phyloP scores from a whole-genome alignment of 2,888 invertebrate genomes.

The Diadromus collaris region DNA sequence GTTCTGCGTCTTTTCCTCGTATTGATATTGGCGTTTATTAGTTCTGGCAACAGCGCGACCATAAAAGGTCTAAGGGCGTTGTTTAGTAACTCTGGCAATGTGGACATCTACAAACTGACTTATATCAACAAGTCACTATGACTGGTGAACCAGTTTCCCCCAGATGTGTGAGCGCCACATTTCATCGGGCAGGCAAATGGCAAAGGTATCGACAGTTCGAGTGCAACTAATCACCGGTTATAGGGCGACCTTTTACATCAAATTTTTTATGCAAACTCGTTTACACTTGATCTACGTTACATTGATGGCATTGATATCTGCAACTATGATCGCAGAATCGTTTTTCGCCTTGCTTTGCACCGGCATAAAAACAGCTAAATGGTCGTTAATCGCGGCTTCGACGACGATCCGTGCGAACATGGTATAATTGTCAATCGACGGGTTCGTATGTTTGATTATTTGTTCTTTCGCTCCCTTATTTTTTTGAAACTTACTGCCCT shows the following conservation, averaged over 20 bases:
- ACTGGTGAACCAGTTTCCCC: neutral
- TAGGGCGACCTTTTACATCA: neutral
- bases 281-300: neutral
- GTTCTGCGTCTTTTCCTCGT: neutral
- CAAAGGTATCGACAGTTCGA: too few relatives aligned
- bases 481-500: neutral
- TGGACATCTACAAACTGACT: neutral
- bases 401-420: neutral
- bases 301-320: neutral
- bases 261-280: neutral
- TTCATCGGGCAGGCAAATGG: too few relatives aligned
- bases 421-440: neutral
- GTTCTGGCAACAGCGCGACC: neutral
- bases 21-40: neutral
- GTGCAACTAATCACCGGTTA: too few relatives aligned
- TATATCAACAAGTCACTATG: too few relatives aligned
- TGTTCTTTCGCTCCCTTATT: slow-evolving; percentile 11
- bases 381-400: neutral
- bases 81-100: neutral
- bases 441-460: slow-evolving; percentile 3
- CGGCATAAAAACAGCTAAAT: neutral
- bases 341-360: neutral
- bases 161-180: neutral
- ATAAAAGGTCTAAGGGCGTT: neutral
- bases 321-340: neutral